Evolutionary conservation across 2,113 vertebrate genomes (phyloP).

Genomic region (Mastomys natalensis): DNA sequence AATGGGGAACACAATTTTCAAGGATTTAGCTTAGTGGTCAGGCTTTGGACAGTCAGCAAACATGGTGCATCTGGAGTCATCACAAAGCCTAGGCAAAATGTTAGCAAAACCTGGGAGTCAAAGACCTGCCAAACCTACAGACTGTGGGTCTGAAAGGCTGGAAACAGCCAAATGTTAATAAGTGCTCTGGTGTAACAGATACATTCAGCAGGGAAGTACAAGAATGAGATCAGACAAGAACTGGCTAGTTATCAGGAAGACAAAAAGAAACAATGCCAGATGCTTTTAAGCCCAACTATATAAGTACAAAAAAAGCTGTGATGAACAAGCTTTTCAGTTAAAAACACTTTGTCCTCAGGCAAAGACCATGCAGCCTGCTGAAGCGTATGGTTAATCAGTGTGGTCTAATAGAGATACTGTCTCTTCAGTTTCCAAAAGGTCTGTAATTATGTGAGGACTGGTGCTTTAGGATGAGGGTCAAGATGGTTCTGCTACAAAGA

Average conservation of each 20-base stretch:
- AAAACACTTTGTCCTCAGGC: slow-evolving; percentile 6
- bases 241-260: background rate
- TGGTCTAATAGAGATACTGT: background rate
- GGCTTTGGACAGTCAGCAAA: background rate
- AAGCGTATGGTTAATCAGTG: background rate
- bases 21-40: background rate
- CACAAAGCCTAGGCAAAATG: background rate
- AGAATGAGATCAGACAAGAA: background rate
- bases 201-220: background rate
- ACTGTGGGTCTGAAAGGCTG: background rate
- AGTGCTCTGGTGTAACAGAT: background rate
- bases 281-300: background rate
- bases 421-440: background rate
- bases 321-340: background rate
- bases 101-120: background rate
- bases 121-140: background rate
- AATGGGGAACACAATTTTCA: rapidly evolving
- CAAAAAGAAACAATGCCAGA: background rate
- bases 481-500: background rate
- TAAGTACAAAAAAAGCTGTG: background rate
- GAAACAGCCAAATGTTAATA: background rate
- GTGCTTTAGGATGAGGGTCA: background rate
- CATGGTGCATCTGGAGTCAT: background rate
- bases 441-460: background rate
- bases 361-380: background rate